Conservation (phyloP, 2,113 vertebrate species). For the Microtus montanus region DNA sequence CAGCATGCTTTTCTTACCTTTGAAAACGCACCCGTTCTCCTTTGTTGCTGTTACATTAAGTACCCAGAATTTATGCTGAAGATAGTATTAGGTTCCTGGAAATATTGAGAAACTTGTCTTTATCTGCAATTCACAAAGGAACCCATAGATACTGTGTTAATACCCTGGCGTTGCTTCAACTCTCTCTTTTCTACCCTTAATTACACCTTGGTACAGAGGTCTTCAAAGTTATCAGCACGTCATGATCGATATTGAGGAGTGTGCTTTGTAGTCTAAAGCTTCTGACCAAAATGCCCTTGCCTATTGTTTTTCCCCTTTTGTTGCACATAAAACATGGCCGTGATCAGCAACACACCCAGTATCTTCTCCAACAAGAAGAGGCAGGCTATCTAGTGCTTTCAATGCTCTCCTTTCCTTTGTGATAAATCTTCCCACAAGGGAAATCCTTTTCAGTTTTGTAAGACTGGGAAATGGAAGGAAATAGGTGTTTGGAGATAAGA, state of each 20-base stretch:
- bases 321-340: background rate
- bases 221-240: slow-evolving; percentile 32
- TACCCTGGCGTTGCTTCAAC: slow-evolving; percentile 5
- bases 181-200: background rate
- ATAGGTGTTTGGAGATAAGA: background rate
- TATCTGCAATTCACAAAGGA: slow-evolving; percentile 11
- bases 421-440: background rate
- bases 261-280: background rate
- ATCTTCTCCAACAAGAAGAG: background rate
- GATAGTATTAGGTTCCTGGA: slow-evolving; percentile 38
- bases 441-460: background rate
- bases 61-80: slow-evolving; percentile 21
- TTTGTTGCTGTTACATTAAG: background rate
- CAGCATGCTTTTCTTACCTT: background rate
- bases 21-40: slow-evolving; percentile 13
- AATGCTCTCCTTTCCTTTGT: background rate
- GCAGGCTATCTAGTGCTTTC: background rate
- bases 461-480: background rate
- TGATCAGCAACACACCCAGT: background rate
- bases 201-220: slow-evolving; percentile 20
- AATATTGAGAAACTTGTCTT: slow-evolving; percentile 52
- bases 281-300: background rate
- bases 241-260: background rate
- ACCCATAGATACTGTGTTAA: slow-evolving; percentile 17
- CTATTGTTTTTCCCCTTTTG: background rate